Base-by-base conservation (phyloP, 2,113 vertebrate species). In the Microcebus murinus region DNA sequence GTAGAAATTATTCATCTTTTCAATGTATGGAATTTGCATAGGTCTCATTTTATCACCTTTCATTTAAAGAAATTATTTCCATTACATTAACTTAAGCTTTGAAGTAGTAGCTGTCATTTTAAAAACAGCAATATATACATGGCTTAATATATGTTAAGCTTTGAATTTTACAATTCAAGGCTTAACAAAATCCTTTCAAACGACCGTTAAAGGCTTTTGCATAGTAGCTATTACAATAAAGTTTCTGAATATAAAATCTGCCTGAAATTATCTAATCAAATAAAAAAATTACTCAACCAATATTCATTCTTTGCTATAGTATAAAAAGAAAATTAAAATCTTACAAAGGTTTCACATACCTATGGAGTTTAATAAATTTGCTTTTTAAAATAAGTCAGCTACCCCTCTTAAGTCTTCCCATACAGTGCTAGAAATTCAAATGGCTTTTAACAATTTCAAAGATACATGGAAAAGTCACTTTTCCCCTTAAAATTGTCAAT, bases 381-480 rank as follows among this genome's bases (percentile, higher is more conserved):
- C 76, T 42, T 95, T 93, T 93, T 36, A 59, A 93, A 91, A n/a
- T 6, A 79, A 84, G 85, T 23, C 61, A 67, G 27, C 42, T 90
- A 45, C 2, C 27, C n/a, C 2, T 11, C 61, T 70, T 79, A 77
- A 48, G 4, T 9, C 8, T 88, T 88, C 21, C 89, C 85, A 21
- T 87, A 52, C 12, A 6, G 45, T 39, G 42, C 31, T 74, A 4
- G 45, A 84, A 94, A 81, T 85, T 97, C 59, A 82, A 82, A 70
- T 68, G 21, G 29, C 34, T 77, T 92, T 79, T 88, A 93, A 74
- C 27, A 68, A 77, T 57, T 93, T 82, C 61, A 89, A 79, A 61
- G 36, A 88, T 39, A 86, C 29, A 48, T 45, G 23, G 48, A 63
- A 81, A 97, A 82, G 4, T 42, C 12, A 63, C 6, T 73, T 63